phyloP scores from a whole-genome alignment of 1,140 invertebrate species.

The Trichogramma pretiosum region DNA sequence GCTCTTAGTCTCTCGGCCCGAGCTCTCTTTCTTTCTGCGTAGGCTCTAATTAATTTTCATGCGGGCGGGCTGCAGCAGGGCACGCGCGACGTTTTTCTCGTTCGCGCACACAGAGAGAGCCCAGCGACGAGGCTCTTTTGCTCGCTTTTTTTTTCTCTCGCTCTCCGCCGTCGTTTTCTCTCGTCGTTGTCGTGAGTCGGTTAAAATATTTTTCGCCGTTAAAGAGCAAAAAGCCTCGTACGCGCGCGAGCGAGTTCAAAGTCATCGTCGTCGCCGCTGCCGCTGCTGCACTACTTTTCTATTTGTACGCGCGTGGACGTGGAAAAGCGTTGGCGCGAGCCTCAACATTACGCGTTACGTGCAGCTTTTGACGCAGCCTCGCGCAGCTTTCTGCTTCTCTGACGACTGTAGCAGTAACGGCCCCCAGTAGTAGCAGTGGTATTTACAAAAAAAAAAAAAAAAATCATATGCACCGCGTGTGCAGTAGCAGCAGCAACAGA shows the following conservation, averaged over 20 bases:
- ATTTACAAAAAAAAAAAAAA: too few species aligned
- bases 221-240: neutral
- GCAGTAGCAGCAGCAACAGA: too few species aligned
- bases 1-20: neutral
- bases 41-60: conserved; percentile 18
- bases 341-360: too few species aligned
- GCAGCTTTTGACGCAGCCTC: too few species aligned
- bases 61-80: neutral
- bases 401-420: too few species aligned
- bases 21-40: too few species aligned
- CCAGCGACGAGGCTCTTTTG: neutral
- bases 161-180: too few species aligned
- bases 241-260: conserved; percentile 6
- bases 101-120: too few species aligned
- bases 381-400: too few species aligned
- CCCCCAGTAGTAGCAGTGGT: too few species aligned
- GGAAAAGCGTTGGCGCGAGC: neutral
- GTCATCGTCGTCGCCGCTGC: neutral
- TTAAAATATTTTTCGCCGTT: neutral
- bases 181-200: neutral
- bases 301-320: conserved; percentile 2
- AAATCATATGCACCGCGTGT: too few species aligned
- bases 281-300: conserved; percentile 8
- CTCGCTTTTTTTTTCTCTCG: neutral
- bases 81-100: neutral